These are phyloP conservation scores for Cavia porcellus DNA, from an alignment of 2,113 vertebrate genomes.

Conservation along the genomic window DNA sequence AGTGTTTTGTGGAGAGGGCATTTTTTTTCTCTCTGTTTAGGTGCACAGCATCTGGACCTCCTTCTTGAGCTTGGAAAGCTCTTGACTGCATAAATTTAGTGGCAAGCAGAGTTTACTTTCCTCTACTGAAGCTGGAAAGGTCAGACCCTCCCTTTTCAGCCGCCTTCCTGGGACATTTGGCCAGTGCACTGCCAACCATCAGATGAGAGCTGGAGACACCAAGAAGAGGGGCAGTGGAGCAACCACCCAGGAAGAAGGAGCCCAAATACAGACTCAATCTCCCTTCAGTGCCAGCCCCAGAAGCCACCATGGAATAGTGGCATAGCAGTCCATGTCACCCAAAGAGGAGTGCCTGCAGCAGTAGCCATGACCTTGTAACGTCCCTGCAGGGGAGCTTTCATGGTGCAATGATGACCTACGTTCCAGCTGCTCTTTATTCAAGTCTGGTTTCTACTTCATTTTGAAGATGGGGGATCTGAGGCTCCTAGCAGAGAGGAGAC, in stretches of 20 bases:
- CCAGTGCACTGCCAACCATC: not conserved
- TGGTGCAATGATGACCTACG: not conserved
- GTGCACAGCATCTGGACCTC: not conserved
- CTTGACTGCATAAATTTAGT: no score
- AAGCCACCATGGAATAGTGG: fast-evolving
- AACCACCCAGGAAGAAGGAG: not conserved
- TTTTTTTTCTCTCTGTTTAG: not conserved
- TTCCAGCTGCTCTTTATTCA: not conserved
- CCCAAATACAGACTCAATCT: not conserved
- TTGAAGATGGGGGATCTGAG: not conserved
- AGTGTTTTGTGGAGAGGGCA: not conserved
- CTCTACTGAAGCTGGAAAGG: not conserved
- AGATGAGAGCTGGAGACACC: not conserved
- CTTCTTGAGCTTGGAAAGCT: not conserved
- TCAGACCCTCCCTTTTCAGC: not conserved
- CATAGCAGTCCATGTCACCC: not conserved
- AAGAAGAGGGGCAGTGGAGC: not conserved
- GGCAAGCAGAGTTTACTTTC: not conserved
- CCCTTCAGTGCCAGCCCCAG: not conserved
- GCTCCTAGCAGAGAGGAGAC: not conserved
- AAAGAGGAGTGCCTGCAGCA: not conserved
- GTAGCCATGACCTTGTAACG: not conserved
- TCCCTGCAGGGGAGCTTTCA: not conserved
- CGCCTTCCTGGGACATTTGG: not conserved
- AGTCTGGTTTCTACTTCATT: not conserved